Evolutionary conservation across 1,140 invertebrate genomes (phyloP).

Genomic region (Drosophila auraria): DNA sequence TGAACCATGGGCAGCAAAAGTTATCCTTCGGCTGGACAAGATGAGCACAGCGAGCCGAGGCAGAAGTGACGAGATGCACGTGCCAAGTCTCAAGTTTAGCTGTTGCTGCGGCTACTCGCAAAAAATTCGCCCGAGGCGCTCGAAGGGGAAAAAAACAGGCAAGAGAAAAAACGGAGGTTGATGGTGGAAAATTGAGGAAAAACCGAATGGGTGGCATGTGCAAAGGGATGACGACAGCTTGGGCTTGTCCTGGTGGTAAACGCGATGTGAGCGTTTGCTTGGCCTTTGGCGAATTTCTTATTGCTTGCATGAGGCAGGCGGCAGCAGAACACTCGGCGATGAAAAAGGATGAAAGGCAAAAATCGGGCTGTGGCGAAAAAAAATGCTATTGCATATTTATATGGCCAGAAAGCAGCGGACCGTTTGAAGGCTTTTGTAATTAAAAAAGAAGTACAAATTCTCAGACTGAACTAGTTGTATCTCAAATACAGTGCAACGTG

Average conservation of each 20-base stretch:
- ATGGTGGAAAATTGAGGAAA: constrained; percentile 39
- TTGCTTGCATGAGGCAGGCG: constrained; percentile 34
- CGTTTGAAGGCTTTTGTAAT: constrained; percentile 64
- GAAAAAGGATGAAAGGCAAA: background rate
- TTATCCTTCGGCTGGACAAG: constrained; percentile 14
- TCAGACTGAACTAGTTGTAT: background rate
- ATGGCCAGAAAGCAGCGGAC: constrained; percentile 24
- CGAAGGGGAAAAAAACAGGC: background rate
- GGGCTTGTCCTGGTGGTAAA: constrained; percentile 39
- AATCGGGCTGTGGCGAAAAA: background rate
- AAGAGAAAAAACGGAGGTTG: constrained; percentile 6
- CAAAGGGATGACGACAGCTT: constrained; percentile 46
- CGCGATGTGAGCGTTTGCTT: constrained; percentile 42
- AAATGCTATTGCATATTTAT: constrained; percentile 67
- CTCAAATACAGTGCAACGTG: background rate
- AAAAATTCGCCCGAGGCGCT: constrained; percentile 31
- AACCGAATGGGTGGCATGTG: constrained; percentile 28
- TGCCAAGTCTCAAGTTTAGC: constrained; percentile 58
- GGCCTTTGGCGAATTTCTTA: constrained; percentile 54
- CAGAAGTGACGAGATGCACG: constrained; percentile 35
- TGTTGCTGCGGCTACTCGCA: constrained; percentile 47
- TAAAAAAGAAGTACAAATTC: constrained; percentile 50
- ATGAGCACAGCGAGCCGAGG: constrained; percentile 4
- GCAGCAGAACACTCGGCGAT: background rate
- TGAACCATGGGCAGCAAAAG: constrained; percentile 28